Conservation (phyloP, 2,888 invertebrate species). For the Caradrina kadenii region DNA sequence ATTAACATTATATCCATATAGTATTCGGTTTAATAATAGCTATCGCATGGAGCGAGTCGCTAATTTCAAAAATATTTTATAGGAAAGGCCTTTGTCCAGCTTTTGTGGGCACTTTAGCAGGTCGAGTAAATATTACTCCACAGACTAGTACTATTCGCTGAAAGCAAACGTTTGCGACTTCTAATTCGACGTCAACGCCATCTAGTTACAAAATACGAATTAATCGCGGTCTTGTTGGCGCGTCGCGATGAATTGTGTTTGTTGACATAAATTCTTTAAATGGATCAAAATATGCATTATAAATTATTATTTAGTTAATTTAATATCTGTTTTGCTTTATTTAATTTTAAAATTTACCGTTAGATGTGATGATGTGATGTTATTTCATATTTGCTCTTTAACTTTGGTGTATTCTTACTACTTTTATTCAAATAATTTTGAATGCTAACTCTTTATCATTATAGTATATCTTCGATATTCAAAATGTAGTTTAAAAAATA, state of each 20-base stretch:
- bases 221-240: background rate
- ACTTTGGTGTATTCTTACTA: too few species aligned
- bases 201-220: conserved; percentile 13
- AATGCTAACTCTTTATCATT: background rate
- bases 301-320: background rate
- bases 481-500: background rate
- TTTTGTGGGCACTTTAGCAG: conserved; percentile 10
- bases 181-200: conserved; percentile 35
- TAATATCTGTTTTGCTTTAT: too few species aligned
- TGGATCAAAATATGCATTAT: background rate
- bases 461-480: background rate
- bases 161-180: conserved; percentile 37
- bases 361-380: too few species aligned
- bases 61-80: conserved; percentile 20
- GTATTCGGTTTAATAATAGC: conserved; percentile 10
- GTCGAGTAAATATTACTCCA: rapidly evolving
- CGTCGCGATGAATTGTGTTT: background rate
- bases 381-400: too few species aligned
- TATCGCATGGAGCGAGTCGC: conserved; percentile 7
- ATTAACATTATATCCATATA: too few species aligned
- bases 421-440: background rate
- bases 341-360: too few species aligned
- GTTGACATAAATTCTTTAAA: background rate
- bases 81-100: conserved; percentile 13
- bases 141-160: background rate